Base-by-base conservation (phyloP, 1,140 invertebrate genomes). In the Lysiphlebus fabarum region DNA sequence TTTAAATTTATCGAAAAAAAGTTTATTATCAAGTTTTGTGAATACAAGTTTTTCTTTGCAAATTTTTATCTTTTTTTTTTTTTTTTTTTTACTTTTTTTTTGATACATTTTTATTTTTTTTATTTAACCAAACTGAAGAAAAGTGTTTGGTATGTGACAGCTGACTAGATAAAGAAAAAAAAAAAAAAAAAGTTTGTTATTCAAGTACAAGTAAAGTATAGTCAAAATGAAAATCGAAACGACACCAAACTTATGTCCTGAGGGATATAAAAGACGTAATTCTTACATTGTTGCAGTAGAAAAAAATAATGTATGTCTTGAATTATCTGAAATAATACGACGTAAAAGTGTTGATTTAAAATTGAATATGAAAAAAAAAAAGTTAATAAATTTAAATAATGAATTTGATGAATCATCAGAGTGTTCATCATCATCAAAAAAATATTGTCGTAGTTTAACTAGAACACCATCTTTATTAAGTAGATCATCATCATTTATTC, bases 251-350 rank as follows among this genome's bases (percentile, higher is more conserved):
- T 48, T 38, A 14, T 9, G 4, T 62, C 45, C 44, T 26, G 26
- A 42, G 34, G 61, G 50, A 53, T 60, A 61, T 12, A 67, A 49
- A 42, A 70, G 72, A 44, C 68, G 72, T 42, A 56, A 67, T 48
- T 74, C 72, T 11, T 74, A 74, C 61, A 70, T 50, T 56, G 66
- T 62, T 4, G 72, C 72, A 44, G 64, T 74, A 49, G 57, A 58
- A 37, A 67, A 70, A 7, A 53, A 67, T 38, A 63, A 67, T 40
- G 38, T 36, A 34, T 62, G 65, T 17, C 47, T 59, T 14, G 69
- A 67, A 49, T 45, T 34, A 9, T 56, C 41, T 40, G 65, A 62
- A 38, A 56, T 62, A 40, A 56, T 42, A 6, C 62, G 33, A 12
- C 48, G 44, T 51, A 44, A 12, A 36, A 43, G 42, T 17, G 12